Base-by-base conservation (phyloP, 1,140 invertebrate species). In the Mamestra configurata region DNA sequence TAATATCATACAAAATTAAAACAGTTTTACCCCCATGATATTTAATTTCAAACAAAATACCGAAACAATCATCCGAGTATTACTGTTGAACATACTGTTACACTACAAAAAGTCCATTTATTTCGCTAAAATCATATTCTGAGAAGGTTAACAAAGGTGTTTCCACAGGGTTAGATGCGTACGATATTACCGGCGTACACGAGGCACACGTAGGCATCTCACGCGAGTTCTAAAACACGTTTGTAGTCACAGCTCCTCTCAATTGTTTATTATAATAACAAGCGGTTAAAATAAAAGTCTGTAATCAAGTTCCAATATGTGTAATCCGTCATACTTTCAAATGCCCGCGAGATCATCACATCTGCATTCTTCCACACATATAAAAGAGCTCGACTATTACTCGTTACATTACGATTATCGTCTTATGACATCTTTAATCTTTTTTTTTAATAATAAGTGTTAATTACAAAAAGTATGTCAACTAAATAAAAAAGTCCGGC, bases 381-480 rank as follows among this genome's bases (percentile, higher is more conserved):
- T 91, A 94, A 93, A 93, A 92, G 89, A 92, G 86, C 89, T 92
- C 89, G 85, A 90, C 59, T 79, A 75, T 82, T 31, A 70, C 71
- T 80, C 72, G 85, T 89, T 86, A 89, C 84, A 64, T 84, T 88
- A 88, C 82, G 77, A 86, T 88, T 83, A 88, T 79, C 83, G 82
- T 84, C 84, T 88, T 87, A 88, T 82, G 83, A 84, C 86, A 86
- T 86, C 81, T 84, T 86, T 79, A 78, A 79, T 75, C 78, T 82
- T 87, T 88, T 82, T 87, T 88, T 87, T 89, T 82, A 88, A 86
- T 89, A 89, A 92, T 93, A 90, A 88, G 89, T 88, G 90, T 88
- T 94, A 94, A 94, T 94, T 94, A 94, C 93, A 94, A 93, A 92
- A 91, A 89, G 88, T 93, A 86, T 89, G 89, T 92, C 90, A 94